Evolutionary conservation across 2,888 invertebrate genomes (phyloP), one percentile per base, ranked within the genome.

Genomic region (Drosophila leonis): DNA sequence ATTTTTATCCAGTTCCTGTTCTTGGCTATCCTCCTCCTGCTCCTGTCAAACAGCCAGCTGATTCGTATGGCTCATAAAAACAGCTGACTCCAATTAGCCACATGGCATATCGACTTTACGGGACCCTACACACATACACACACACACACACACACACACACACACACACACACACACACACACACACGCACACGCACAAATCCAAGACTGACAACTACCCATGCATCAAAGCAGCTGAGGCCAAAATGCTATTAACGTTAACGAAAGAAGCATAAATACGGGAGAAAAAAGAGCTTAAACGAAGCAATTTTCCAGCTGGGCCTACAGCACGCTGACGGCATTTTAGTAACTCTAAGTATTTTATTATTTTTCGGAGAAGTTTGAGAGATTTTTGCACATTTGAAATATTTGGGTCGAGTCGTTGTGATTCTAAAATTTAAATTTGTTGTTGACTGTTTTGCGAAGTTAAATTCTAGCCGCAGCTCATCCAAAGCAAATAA

Each of bases 11-110:
- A 57, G 54, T 56, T 61, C 6, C 41, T 20, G 49, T 57, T 67
- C 49, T 67, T 61, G 37, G 52, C 52, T 13, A 35, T 35, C 15
- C 24, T 35, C 20, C 51, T 20, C 37, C 41, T 49, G 49, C 64
- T 75, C 67, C 68, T 73, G 82, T 48, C 75, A 74, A 88, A 72
- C 82, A 42, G 81, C 85, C 86, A 89, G 85, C 86, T 87, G 89
- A 86, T 85, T 72, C 54, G 39, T 41, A 52, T 46, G 77, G 69
- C 62, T 61, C 63, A 73, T 75, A 73, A 80, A 83, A 89, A 89
- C 86, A 86, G 86, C 86, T 86, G 86, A 86, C 90, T 89, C 68
- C 85, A 86, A 86, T 86, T 88, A 89, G 61, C 83, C 88, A 83
- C 80, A 82, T 89, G 86, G 77, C 74, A 77, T 49, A 75, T 52